Conservation (phyloP, 2,113 vertebrate genomes). For the Brevimyrus niger region DNA sequence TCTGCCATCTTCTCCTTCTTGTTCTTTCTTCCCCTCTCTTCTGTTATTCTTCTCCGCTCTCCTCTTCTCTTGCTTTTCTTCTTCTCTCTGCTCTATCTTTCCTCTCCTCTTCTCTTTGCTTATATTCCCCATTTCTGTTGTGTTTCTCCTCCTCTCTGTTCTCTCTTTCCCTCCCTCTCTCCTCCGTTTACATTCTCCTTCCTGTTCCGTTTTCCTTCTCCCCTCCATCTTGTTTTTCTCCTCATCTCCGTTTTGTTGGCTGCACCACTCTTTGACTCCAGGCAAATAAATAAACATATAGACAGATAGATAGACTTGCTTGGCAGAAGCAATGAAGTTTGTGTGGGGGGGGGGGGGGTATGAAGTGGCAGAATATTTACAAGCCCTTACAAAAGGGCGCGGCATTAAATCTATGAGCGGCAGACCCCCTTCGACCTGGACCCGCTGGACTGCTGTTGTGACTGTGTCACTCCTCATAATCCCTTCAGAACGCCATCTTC, state of each 20-base stretch:
- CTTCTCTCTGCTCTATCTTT: not conserved
- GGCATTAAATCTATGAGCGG: constrained; percentile 9
- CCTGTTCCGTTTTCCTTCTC: not conserved
- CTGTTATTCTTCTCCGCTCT: not conserved
- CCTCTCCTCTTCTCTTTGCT: not conserved
- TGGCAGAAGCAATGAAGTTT: not conserved
- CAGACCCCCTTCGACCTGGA: not conserved
- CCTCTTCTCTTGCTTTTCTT: not conserved
- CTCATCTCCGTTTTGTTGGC: not conserved
- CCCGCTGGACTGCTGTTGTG: not conserved
- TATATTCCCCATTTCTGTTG: not conserved
- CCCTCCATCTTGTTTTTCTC: not conserved
- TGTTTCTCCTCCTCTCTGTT: not conserved
- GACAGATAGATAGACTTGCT: not conserved
- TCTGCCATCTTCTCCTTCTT: not conserved
- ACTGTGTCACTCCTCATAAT: constrained; percentile 17
- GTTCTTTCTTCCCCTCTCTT: not conserved
- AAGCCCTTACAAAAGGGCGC: not conserved
- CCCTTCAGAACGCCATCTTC: constrained; percentile 5
- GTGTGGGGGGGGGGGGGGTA: not conserved
- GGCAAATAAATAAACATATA: not conserved
- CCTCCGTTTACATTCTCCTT: not conserved
- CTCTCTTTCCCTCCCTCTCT: not conserved
- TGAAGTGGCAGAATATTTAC: constrained; percentile 4
- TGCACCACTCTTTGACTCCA: not conserved